Evolutionary conservation across 2,797 vertebrate species (phyloP), one percentile per base, ranked within the genome.

Genomic region (Eulemur rubriventer): DNA sequence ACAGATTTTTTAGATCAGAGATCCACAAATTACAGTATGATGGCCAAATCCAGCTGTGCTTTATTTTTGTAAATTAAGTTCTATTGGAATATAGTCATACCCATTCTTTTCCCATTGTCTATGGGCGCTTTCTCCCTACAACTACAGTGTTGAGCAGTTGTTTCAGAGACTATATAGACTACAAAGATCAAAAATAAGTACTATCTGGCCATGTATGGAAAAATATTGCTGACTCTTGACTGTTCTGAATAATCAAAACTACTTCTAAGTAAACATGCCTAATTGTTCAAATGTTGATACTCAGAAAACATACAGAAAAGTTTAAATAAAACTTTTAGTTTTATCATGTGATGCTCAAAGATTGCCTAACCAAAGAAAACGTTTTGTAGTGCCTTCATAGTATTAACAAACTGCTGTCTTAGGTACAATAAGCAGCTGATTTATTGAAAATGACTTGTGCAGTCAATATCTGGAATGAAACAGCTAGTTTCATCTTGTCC

Each of bases 401-500:
- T 83, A 38, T 97, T 97, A 98, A 97, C 72, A 95, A 97, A 97
- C 72, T 98, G 79, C 78, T 97, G 61, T 97, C 93, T 97, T 93
- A 97, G 96, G 88, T 97, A 95, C 89, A 97, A 96, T 97, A 98
- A 98, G 81, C 41, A 92, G 48, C 18, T 97, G 97, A 98, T 98
- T 97, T 98, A 98, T 98, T 98, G 95, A 97, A 98, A 98, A 94
- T 96, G 98, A 97, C 97, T 98, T 96, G 55, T 95, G 82, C 75
- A 97, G 97, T 98, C 98, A 98, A 96, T 98, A 98, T 96, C 92
- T 97, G 92, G 96, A 98, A 97, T 98, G 96, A 98, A 98, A 97
- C 81, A 98, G 83, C 89, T 98, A 96, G 96, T 98, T 98, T 98
- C 87, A 97, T 98, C 97, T 98, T 97, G 96, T 98, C 96, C 96